These are phyloP conservation scores for Nezara viridula DNA, from an alignment of 2,888 invertebrate genomes.

Conservation along the genomic window DNA sequence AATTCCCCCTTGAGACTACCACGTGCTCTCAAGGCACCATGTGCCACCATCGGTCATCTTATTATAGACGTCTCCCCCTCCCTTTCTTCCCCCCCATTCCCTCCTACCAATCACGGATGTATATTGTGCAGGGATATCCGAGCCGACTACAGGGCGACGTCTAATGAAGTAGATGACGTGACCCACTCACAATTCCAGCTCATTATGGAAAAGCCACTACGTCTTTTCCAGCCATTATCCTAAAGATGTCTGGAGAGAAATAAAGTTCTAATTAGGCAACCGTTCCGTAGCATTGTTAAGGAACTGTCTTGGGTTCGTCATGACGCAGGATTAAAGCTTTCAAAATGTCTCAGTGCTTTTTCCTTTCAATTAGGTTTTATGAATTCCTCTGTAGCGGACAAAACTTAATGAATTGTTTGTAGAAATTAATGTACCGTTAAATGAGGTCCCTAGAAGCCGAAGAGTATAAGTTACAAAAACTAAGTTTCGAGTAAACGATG, in stretches of 20 bases:
- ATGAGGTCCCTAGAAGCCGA: no score
- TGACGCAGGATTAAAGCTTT: neutral
- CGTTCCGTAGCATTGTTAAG: neutral
- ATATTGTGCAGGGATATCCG: conserved; percentile 6
- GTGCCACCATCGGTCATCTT: neutral
- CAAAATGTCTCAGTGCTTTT: neutral
- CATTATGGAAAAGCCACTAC: neutral
- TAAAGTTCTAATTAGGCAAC: neutral
- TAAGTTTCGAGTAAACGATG: no score
- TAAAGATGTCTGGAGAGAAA: neutral
- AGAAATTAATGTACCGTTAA: no score
- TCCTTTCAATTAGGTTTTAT: neutral
- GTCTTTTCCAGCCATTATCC: neutral
- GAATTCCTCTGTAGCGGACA: neutral
- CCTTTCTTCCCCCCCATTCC: neutral
- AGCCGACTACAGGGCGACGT: neutral
- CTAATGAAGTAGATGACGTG: conserved; percentile 6
- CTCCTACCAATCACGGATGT: neutral
- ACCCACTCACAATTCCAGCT: conserved; percentile 27
- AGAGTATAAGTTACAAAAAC: no score
- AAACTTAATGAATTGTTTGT: no score
- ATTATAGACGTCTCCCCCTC: neutral
- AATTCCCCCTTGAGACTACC: neutral
- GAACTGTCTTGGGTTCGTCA: neutral
- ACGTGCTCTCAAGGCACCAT: neutral